A percentile compares a stretch with the other conserved stretches of the same genome.
Conservation (phyloP, 2,113 vertebrate species). For the Pygoscelis adeliae region DNA sequence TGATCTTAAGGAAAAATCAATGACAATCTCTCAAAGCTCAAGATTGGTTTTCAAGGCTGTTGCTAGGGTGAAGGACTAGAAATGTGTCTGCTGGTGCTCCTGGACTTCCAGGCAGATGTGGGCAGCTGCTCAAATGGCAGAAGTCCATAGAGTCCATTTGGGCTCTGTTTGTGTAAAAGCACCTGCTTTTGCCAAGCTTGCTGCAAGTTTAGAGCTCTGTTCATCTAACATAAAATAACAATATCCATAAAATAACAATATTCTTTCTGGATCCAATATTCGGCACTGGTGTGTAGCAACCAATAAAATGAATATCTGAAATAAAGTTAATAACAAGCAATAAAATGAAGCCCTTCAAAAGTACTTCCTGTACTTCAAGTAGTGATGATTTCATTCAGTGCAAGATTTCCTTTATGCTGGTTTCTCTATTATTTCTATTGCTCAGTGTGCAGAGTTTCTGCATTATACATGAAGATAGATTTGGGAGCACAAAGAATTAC, state of each 20-base stretch:
- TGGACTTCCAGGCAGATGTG: slow-evolving; percentile 31
- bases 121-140: slow-evolving; percentile 40
- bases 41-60: background rate
- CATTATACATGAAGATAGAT: background rate
- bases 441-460: background rate
- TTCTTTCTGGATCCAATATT: background rate
- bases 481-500: background rate
- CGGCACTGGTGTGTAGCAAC: background rate
- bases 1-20: slow-evolving; percentile 56
- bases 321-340: slow-evolving; percentile 14
- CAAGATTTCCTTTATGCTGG: background rate
- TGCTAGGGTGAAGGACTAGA: background rate
- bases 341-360: slow-evolving; percentile 17
- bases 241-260: background rate
- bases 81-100: background rate
- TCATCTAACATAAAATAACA: background rate
- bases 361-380: background rate
- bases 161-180: background rate
- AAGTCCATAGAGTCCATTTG: slow-evolving; percentile 17
- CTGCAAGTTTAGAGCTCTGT: background rate
- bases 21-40: background rate
- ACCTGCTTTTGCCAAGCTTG: slow-evolving; percentile 1
- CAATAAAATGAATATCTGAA: slow-evolving; percentile 3
- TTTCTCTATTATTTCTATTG: background rate
- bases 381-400: background rate